Evolutionary conservation across 1,140 invertebrate species (phyloP).

Genomic region (Pogonomyrmex californicus): DNA sequence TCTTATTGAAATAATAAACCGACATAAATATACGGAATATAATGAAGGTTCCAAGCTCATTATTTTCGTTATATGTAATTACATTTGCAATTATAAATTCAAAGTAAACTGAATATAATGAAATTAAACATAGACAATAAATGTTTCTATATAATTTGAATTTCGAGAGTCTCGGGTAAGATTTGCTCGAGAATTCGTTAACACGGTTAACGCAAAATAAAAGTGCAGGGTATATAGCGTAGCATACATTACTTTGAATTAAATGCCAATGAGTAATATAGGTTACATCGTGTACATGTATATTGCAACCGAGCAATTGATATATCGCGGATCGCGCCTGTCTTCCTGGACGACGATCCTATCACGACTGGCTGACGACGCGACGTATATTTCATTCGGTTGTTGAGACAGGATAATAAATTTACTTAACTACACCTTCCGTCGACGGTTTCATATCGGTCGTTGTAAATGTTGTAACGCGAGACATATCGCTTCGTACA

Average conservation of each 20-base stretch:
- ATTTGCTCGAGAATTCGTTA: background rate
- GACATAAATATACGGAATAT: background rate
- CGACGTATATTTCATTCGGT: conserved; percentile 60
- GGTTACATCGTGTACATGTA: background rate
- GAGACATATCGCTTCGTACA: conserved; percentile 47
- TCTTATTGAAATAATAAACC: background rate
- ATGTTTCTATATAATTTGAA: background rate
- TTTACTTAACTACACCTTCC: conserved; percentile 65
- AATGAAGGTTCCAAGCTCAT: background rate
- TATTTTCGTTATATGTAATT: background rate
- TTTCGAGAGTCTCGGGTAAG: background rate
- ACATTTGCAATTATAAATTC: background rate
- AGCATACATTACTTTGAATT: background rate
- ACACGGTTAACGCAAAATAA: background rate
- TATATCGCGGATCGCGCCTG: background rate
- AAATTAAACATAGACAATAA: background rate
- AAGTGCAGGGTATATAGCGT: no score
- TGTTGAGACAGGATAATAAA: conserved; percentile 61
- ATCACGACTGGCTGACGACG: conserved; percentile 50
- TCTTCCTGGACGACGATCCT: conserved; percentile 50
- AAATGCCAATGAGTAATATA: background rate
- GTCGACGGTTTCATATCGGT: conserved; percentile 44
- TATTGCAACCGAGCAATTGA: background rate
- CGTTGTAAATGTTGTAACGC: conserved; percentile 52
- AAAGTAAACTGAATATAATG: background rate